Conservation (phyloP, 2,888 invertebrate species). For the Mesopsocus fuscifrons region DNA sequence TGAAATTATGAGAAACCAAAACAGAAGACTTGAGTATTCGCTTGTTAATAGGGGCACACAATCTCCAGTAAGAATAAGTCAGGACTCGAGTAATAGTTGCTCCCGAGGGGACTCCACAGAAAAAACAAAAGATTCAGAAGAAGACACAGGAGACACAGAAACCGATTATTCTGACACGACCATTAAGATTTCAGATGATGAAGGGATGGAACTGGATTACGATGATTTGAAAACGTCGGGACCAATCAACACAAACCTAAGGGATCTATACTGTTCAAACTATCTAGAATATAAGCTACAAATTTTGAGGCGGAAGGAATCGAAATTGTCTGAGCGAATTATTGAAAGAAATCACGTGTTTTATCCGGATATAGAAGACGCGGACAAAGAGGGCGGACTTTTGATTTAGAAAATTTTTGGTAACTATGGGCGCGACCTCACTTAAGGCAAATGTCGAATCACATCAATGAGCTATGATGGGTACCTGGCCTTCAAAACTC, state of each 20-base stretch:
- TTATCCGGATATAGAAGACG: neutral
- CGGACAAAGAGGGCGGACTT: neutral
- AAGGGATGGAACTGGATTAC: conserved; percentile 6
- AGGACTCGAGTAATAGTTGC: too few species aligned
- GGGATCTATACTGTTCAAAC: conserved; percentile 7
- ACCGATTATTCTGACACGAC: conserved; percentile 5
- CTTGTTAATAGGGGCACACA: too few species aligned
- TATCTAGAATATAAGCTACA: conserved; percentile 3
- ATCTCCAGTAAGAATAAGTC: too few species aligned
- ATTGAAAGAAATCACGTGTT: neutral
- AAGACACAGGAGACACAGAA: neutral
- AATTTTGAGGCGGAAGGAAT: neutral
- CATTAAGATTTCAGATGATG: conserved; percentile 7
- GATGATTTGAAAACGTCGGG: conserved; percentile 5
- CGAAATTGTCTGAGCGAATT: neutral
- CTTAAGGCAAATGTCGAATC: too few species aligned
- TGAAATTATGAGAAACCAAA: too few species aligned
- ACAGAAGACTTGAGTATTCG: too few species aligned
- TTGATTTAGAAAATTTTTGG: too few species aligned
- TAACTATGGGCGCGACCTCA: too few species aligned
- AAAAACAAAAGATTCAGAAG: neutral
- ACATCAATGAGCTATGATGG: too few species aligned
- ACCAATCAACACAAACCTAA: conserved; percentile 7
- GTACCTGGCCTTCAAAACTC: too few species aligned
- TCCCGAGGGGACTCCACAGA: too few species aligned